These are phyloP conservation scores for Eristalinus aeneus DNA, from an alignment of 2,888 invertebrate species.

Conservation along the genomic window DNA sequence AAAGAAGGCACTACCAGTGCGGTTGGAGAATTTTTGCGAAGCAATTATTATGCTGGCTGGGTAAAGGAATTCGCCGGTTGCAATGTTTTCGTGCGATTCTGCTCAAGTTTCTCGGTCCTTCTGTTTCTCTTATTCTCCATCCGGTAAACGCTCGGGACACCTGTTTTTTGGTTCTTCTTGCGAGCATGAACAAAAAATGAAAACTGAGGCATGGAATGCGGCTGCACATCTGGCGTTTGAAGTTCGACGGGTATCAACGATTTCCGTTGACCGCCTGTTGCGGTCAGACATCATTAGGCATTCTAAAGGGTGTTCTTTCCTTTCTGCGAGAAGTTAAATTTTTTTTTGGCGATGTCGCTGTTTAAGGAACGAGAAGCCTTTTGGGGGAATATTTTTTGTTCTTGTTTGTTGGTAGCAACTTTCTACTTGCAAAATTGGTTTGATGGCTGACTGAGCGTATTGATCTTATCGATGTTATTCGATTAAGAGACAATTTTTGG, in stretches of 20 bases:
- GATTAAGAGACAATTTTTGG: too few relatives aligned
- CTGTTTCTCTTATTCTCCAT: constrained; percentile 36
- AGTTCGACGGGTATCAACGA: background rate
- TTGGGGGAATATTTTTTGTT: background rate
- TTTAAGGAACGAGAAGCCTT: background rate
- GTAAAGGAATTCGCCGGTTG: constrained; percentile 42
- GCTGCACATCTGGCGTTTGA: constrained; percentile 29
- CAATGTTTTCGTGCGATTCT: constrained; percentile 28
- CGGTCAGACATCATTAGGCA: background rate
- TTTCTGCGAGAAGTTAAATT: too few relatives aligned
- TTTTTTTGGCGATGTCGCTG: background rate
- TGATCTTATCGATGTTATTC: background rate
- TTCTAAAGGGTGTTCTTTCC: background rate
- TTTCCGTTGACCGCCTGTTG: background rate
- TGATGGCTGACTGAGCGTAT: background rate
- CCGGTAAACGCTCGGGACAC: constrained; percentile 53
- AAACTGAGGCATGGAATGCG: constrained; percentile 9
- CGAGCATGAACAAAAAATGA: background rate
- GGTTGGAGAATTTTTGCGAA: constrained; percentile 50
- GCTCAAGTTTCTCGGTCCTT: constrained; percentile 1
- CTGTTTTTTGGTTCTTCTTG: constrained; percentile 44
- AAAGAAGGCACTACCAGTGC: constrained; percentile 54
- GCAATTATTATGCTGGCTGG: constrained; percentile 48
- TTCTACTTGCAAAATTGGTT: background rate
- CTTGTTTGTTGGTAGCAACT: background rate